Conservation (phyloP, 92 coral and sea anemone species). For the Parazoanthus darwini region DNA sequence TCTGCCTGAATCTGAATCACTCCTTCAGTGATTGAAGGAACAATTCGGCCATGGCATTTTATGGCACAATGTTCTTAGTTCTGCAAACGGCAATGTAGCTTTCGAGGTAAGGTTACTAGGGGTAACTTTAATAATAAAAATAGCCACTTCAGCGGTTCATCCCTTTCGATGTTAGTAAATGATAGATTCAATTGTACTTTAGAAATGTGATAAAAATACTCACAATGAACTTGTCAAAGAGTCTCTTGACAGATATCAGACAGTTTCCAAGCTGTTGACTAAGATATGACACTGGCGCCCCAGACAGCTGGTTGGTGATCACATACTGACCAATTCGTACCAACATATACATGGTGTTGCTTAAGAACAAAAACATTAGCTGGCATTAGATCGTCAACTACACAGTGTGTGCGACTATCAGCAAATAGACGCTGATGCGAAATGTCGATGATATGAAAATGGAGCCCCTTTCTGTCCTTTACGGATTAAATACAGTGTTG, state of each 20-base stretch:
- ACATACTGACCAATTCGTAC: conserved; percentile 98
- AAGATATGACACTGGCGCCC: conserved; percentile 95
- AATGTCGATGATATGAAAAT: background rate
- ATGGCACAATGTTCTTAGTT: too few species aligned
- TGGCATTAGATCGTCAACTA: background rate
- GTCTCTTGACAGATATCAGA: conserved; percentile 90
- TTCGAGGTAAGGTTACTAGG: too few species aligned
- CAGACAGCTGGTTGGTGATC: conserved; percentile 85
- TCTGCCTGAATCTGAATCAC: too few species aligned
- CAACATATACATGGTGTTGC: conserved; percentile 98
- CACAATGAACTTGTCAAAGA: conserved; percentile 96
- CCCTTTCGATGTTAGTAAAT: background rate
- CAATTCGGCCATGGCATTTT: too few species aligned
- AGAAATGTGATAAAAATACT: conserved; percentile 40
- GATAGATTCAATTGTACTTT: background rate
- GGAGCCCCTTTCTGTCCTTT: background rate
- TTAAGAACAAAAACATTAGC: conserved; percentile 20
- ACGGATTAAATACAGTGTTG: too few species aligned
- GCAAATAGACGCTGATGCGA: background rate
- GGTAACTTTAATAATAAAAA: background rate
- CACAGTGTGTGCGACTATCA: background rate
- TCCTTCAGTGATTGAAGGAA: too few species aligned
- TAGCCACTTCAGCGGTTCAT: background rate
- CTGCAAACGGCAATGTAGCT: too few species aligned
- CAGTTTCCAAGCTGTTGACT: conserved; percentile 98